Evolutionary conservation across 2,113 vertebrate genomes (phyloP), one percentile per base, ranked within the genome.

Genomic region (Equus quagga): DNA sequence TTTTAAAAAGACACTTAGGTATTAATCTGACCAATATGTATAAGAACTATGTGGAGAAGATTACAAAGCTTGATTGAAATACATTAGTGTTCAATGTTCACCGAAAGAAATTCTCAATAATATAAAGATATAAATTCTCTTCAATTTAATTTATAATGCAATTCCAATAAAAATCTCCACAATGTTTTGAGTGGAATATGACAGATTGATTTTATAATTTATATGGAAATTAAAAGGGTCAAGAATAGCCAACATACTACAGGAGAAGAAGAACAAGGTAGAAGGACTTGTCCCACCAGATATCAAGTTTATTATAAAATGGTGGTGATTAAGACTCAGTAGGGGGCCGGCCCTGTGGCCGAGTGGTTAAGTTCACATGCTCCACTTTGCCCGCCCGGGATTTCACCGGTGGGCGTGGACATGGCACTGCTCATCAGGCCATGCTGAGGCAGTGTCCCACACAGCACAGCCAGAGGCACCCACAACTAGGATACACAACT

Each of bases 171-270:
- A 54, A 96, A 76, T 64, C 23, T 3, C 14, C 84, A 76, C 2
- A 78, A 21, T 49, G 10, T 86, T 98, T 96, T 93, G 75, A 97
- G 60, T 90, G 10, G 36, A 90, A 94, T n/a, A 89, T 78, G 67
- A 91, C 78, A 94, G 60, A 82, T 72, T 73, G 72, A 96, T 91
- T 95, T 62, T 96, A 89, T 86, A 95, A 96, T 83, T 89, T 93
- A 85, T 64, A 72, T 44, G 17, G 54, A 88, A 91, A 81, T 93
- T 62, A 78, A 81, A 95, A 92, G 82, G 41, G 67, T 60, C 31
- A 80, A 81, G n/a, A 58, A 67, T 76, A 90, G 41, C 13, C 65
- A 81, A 79, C 89, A 80, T 18, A 41, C 12, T 84, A 70, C 94
- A 93, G 70, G 60, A 92, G 44, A 92, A 64, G 31, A 15, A 46